Base-by-base conservation (phyloP, 2,888 invertebrate genomes). In the Steinernema hermaphroditum region DNA sequence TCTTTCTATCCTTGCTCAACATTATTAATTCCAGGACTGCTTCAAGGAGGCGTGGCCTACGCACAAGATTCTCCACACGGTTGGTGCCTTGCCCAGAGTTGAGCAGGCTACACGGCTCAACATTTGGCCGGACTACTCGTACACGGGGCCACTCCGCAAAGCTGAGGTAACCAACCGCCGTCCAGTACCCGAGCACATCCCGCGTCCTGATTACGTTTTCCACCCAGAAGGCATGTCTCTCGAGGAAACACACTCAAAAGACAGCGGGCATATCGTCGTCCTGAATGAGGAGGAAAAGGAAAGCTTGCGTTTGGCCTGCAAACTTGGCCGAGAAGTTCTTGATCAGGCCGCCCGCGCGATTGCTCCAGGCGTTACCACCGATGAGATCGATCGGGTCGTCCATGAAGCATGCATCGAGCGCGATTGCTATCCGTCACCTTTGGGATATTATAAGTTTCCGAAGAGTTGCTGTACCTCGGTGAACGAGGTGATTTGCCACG, bases 361-460 rank as follows among this genome's bases (percentile, higher is more conserved):
- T 78, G 93, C 90, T 75, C 91, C 94, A 12, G 96, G 96, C 54
- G 92, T 96, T 0, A 96, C 97, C 0, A 96, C 98, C 8, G 97
- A 98, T 86, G 97, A 98, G 88, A 91, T 98, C 72, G 98, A 98
- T 88, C 91, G 93, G 83, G 80, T 90, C 27, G 90, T 90, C 0
- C 90, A 90, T 84, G 90, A 90, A 82, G 89, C 90, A 14, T 88
- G 88, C 77, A 87, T 90, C 70, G 90, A 90, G 76, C 81, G 89
- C 92, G 95, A 98, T 79, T 99, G 98, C 87, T 98, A 99, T 87
- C 98, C 98, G 0, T 97, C 96, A 49, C 98, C 98, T 0, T 89
- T 98, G 46, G 98, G 97, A 88, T 98, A 98, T 88, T 96, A 97
- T 88, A 92, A 93, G 86, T 98, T 98, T 87, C 98, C 98, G 0